These are phyloP conservation scores for Tricholauxania praeusta DNA, from an alignment of 2,888 invertebrate genomes.

Conservation along the genomic window DNA sequence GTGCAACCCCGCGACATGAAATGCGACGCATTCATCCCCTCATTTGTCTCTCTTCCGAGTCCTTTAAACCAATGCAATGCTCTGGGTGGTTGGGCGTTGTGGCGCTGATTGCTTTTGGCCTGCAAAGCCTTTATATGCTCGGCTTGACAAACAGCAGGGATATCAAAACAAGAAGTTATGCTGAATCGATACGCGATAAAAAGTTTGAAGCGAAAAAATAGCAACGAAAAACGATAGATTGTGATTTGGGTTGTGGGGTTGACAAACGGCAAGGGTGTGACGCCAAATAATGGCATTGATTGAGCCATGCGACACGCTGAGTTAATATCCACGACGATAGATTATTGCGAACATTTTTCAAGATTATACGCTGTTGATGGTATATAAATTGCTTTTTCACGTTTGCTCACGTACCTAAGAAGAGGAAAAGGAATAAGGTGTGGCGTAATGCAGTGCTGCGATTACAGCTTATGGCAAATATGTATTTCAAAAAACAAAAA, in stretches of 20 bases:
- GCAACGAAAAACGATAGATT: conserved; percentile 27
- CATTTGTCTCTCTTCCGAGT: neutral
- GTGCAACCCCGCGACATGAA: neutral
- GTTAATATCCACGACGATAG: conserved; percentile 43
- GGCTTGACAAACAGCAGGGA: conserved; percentile 47
- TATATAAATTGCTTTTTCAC: conserved; percentile 43
- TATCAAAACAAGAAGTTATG: conserved; percentile 47
- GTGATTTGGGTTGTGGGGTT: neutral
- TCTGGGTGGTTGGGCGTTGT: neutral
- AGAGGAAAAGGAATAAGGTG: no score
- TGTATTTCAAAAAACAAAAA: no score
- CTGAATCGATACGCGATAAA: conserved; percentile 44
- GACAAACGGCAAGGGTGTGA: conserved; percentile 24
- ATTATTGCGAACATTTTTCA: conserved; percentile 42
- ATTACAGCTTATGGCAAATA: no score
- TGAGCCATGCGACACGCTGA: conserved; percentile 47
- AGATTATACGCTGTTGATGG: conserved; percentile 44
- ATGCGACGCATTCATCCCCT: conserved; percentile 3
- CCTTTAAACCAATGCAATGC: neutral
- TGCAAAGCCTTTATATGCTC: conserved; percentile 7
- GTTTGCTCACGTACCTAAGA: neutral
- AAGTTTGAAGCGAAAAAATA: conserved; percentile 23
- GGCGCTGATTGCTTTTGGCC: conserved; percentile 6
- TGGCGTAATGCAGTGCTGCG: no score
- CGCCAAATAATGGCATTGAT: conserved; percentile 43